Base-by-base conservation (phyloP, 2,113 vertebrate genomes). In the Cinclus mexicanus region DNA sequence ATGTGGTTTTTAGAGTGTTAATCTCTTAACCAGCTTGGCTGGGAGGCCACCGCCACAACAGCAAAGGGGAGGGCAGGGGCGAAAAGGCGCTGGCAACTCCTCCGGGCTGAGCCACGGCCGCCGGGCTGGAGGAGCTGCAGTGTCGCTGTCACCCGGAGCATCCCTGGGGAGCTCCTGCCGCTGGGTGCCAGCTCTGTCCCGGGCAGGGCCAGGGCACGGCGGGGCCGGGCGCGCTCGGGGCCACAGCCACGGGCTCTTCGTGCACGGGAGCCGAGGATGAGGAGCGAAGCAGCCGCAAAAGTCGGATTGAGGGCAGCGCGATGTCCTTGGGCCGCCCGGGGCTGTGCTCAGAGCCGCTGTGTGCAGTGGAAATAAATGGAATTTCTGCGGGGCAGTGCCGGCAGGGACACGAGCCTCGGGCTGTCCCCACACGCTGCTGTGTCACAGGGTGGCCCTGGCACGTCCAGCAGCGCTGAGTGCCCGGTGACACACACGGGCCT, bases 1-100 rank as follows among this genome's bases (percentile, higher is more conserved):
- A 97, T 97, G 96, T 97, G 97, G 95, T 92, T 97, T 97, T 97
- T 94, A 97, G 97, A 97, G 97, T 98, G 97, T 97, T 97, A 97
- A 96, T 97, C 96, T 97, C 94, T 97, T 97, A 95, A 96, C 94
- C 96, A 98, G 96, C 93, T 96, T 97, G 97, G 91, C 95, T 87
- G 25, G 86, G 91, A 96, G 94, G 95, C 93, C 94, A 35, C 74
- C n/a, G 7, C 74, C 49, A 67, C 89, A 49, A 81, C 88, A 79
- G 92, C 87, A 17, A 10, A 81, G 71, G 93, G 89, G 92, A 81
- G 81, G 77, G 87, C 69, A 12, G 59, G 57, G 82, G 69, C 63
- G 25, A 1, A 42, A 74, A 83, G 78, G 57, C 80, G 68, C 61
- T 41, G 12, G 69, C 33, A 4, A 15, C 46, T 22, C 60, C 64